Conservation (phyloP, 2,888 invertebrate genomes). For the Lithosia quadra region DNA sequence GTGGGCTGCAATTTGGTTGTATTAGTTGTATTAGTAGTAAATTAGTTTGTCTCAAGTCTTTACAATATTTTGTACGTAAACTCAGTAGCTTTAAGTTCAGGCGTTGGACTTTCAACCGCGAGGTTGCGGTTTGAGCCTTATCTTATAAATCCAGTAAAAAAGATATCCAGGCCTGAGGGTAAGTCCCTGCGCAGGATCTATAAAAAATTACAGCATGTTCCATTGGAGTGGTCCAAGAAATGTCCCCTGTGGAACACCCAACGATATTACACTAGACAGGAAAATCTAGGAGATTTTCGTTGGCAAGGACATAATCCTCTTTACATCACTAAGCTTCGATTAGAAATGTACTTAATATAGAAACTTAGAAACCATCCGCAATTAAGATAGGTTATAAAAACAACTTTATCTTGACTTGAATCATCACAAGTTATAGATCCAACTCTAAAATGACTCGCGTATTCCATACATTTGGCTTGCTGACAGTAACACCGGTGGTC, state of each 20-base stretch:
- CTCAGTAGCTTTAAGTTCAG: conserved; percentile 51
- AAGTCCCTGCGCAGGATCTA: neutral
- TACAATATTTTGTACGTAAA: conserved; percentile 28
- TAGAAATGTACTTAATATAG: neutral
- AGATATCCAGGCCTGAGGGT: neutral
- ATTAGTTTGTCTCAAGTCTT: no score
- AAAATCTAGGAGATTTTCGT: neutral
- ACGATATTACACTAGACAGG: neutral
- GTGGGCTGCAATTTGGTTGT: neutral
- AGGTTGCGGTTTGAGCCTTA: no score
- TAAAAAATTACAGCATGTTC: neutral
- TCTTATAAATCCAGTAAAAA: neutral
- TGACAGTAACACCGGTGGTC: conserved; percentile 81
- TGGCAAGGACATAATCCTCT: neutral
- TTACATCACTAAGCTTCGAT: neutral
- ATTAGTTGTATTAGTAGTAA: no score
- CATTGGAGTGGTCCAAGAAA: neutral
- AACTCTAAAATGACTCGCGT: conserved; percentile 69
- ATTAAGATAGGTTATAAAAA: neutral
- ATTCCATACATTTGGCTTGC: conserved; percentile 74
- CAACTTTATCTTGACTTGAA: neutral
- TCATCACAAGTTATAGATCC: conserved; percentile 41
- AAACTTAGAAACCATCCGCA: neutral
- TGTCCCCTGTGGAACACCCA: neutral
- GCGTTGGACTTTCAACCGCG: neutral